These are phyloP conservation scores for Macrobrachium rosenbergii DNA, from an alignment of 1,140 invertebrate genomes.

Conservation along the genomic window DNA sequence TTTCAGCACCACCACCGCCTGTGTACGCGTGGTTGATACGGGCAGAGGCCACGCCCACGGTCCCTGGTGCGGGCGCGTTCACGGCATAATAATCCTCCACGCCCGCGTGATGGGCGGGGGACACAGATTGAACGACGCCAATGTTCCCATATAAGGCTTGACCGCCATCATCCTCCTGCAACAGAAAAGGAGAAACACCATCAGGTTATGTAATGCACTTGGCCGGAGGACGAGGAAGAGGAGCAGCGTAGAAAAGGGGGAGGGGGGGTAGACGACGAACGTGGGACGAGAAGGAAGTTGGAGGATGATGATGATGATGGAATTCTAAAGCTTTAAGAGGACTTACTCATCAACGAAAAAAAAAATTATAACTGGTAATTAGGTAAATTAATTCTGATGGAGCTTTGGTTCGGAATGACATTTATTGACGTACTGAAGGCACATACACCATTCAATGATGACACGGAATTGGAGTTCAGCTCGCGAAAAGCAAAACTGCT, in stretches of 20 bases:
- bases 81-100: slow-evolving; percentile 55
- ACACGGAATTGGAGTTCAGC: no score
- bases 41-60: slow-evolving; percentile 53
- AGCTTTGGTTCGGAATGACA: no score
- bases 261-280: not conserved
- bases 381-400: no score
- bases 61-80: slow-evolving; percentile 51
- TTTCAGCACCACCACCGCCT: slow-evolving; percentile 24
- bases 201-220: not conserved
- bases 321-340: not conserved
- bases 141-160: slow-evolving; percentile 40
- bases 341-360: not conserved
- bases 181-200: not conserved
- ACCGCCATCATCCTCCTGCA: slow-evolving; percentile 16
- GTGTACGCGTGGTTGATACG: slow-evolving; percentile 47
- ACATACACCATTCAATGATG: no score
- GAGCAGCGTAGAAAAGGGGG: no score
- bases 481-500: no score
- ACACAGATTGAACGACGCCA: slow-evolving; percentile 17
- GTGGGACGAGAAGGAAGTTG: not conserved
- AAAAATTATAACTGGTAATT: slow-evolving; percentile 18
- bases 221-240: not conserved
- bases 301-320: not conserved
- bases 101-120: not conserved
- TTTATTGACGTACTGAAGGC: no score